phyloP scores from a whole-genome alignment of 2,797 vertebrate species.

The Alcedo atthis region DNA sequence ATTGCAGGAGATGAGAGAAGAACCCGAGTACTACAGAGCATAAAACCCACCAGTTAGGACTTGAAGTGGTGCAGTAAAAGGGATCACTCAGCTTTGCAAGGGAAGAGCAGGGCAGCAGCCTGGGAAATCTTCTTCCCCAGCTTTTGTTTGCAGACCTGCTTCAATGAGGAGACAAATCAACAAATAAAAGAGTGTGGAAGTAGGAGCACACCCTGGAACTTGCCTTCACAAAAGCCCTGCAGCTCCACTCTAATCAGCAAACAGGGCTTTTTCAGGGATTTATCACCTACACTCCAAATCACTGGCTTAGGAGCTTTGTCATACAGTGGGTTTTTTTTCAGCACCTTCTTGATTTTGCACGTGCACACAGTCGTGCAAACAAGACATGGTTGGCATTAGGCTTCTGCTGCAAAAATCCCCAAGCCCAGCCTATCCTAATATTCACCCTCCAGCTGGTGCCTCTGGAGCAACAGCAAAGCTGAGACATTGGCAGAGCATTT shows the following conservation, averaged over 20 bases:
- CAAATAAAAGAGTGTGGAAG: neutral
- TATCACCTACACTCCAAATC: neutral
- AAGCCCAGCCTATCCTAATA: rapidly evolving
- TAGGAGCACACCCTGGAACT: neutral
- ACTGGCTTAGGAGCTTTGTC: neutral
- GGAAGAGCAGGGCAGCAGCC: neutral
- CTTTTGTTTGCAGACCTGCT: neutral
- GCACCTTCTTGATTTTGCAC: neutral
- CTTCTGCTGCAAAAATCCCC: neutral
- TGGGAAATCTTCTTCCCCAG: neutral
- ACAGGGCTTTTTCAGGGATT: neutral
- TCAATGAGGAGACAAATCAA: neutral
- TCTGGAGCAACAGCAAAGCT: neutral
- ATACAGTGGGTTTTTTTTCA: neutral
- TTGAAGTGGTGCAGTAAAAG: neutral
- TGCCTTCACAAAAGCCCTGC: neutral
- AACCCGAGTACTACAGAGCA: neutral
- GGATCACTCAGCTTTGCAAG: neutral
- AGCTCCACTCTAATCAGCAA: neutral
- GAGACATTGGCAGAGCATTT: neutral
- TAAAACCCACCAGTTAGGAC: neutral
- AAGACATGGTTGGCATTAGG: neutral
- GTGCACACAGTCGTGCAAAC: neutral
- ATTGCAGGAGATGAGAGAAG: neutral
- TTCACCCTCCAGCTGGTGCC: neutral